A percentile compares a stretch with the other conserved stretches of the same genome.
phyloP scores from a whole-genome alignment of 2,888 invertebrate species.

The Callinectes sapidus region DNA sequence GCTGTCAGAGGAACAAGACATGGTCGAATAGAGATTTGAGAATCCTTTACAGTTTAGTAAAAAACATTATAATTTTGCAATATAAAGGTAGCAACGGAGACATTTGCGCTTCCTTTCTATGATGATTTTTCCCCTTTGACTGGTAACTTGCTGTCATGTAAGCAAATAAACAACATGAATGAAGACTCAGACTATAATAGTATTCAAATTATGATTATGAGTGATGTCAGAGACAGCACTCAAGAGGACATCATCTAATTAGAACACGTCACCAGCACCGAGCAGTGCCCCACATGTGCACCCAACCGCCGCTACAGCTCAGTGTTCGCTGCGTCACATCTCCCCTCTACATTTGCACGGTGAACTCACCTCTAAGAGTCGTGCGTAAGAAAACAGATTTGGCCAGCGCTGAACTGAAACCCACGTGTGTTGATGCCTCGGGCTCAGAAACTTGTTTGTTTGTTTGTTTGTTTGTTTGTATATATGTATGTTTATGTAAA shows the following conservation, averaged over 20 bases:
- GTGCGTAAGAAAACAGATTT: background rate
- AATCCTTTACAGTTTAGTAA: background rate
- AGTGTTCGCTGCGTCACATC: background rate
- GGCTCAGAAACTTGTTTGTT: background rate
- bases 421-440: background rate
- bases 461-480: background rate
- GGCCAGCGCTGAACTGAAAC: background rate
- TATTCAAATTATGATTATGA: constrained; percentile 20
- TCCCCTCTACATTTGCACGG: background rate
- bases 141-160: background rate
- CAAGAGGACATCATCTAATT: constrained; percentile 3
- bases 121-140: background rate
- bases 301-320: background rate
- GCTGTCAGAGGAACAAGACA: background rate
- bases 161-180: background rate
- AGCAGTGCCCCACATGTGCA: constrained; percentile 3
- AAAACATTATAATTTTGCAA: background rate
- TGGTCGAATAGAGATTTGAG: background rate
- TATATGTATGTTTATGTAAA: background rate
- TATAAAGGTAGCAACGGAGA: background rate
- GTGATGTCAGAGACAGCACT: background rate
- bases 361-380: background rate
- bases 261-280: constrained; percentile 7
- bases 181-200: background rate
- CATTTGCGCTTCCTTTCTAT: background rate